Conservation (phyloP, 1,140 invertebrate genomes). For the Solen grandis region DNA sequence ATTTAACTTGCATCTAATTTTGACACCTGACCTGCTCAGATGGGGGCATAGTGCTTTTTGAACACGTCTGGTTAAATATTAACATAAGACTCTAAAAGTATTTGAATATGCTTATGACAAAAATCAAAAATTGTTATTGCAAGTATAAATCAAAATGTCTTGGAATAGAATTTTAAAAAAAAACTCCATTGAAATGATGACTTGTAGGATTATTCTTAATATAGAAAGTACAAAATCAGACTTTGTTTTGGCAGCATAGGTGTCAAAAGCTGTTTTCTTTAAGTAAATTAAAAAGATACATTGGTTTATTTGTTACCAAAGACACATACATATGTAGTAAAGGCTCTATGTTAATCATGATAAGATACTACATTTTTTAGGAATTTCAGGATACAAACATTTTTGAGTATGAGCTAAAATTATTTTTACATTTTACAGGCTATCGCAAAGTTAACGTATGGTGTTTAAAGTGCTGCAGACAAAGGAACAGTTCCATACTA, state of each 20-base stretch:
- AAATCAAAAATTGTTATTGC: no score
- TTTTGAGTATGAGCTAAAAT: neutral
- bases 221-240: no score
- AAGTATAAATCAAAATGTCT: neutral
- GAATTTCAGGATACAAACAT: neutral
- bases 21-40: no score
- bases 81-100: no score
- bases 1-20: no score
- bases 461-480: slow-evolving; percentile 19
- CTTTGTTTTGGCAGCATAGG: no score
- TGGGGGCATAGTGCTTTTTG: no score
- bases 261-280: neutral
- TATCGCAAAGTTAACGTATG: slow-evolving; percentile 44
- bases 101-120: no score
- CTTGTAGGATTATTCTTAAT: neutral
- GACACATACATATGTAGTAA: neutral
- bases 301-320: neutral
- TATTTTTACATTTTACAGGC: slow-evolving; percentile 48
- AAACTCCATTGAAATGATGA: no score
- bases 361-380: neutral
- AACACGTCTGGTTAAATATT: no score
- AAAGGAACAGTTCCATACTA: slow-evolving; percentile 43
- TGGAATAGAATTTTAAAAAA: slow-evolving; percentile 1
- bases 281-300: neutral
- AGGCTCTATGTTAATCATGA: neutral